These are phyloP conservation scores for Drosophila mulleri DNA, from an alignment of 2,888 invertebrate genomes.

Conservation along the genomic window DNA sequence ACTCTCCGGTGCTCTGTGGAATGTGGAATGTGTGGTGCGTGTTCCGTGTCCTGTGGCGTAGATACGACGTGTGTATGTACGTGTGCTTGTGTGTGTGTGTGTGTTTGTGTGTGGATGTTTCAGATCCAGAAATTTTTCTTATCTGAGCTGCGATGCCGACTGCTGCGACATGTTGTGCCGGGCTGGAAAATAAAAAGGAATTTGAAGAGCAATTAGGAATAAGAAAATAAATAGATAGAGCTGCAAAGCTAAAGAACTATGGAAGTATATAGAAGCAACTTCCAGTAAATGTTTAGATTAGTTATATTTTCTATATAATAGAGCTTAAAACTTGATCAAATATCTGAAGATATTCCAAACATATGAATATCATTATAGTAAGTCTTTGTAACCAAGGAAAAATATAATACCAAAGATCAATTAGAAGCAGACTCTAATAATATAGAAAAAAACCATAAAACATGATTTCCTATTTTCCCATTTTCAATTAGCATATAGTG, in stretches of 20 bases:
- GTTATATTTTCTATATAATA: background rate
- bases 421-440: no score
- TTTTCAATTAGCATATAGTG: background rate
- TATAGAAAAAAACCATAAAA: no score
- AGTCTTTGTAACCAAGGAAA: background rate
- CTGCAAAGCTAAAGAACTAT: background rate
- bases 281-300: background rate
- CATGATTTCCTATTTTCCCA: no score
- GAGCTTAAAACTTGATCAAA: background rate
- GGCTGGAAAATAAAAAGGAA: conserved; percentile 34
- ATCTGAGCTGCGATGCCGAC: conserved; percentile 17
- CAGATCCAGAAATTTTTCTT: conserved; percentile 5
- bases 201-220: background rate
- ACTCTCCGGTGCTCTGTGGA: background rate
- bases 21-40: conserved; percentile 18
- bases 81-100: background rate
- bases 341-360: background rate
- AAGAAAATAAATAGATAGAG: background rate
- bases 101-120: background rate
- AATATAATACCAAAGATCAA: background rate
- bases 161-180: conserved; percentile 41
- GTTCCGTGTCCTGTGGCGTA: background rate
- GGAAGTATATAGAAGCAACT: background rate
- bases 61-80: background rate
- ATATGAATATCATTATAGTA: background rate